These are phyloP conservation scores for Epizoanthus rinbou DNA, from an alignment of 92 coral and sea anemone species.

Conservation along the genomic window DNA sequence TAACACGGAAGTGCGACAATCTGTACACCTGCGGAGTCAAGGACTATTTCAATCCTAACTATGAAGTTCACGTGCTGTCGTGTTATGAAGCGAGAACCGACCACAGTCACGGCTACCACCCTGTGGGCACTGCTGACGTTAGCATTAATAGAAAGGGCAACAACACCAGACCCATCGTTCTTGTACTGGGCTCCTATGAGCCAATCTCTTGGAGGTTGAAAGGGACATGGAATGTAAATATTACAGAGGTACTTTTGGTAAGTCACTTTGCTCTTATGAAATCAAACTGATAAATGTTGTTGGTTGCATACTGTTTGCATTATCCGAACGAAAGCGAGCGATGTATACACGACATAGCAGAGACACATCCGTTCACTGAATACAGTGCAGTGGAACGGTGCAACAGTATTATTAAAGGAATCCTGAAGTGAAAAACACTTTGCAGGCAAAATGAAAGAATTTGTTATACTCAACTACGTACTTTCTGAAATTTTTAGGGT, in stretches of 20 bases:
- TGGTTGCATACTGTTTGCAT: too few species aligned
- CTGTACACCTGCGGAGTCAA: not conserved
- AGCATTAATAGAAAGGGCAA: not conserved
- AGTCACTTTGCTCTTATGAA: not conserved
- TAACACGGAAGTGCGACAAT: not conserved
- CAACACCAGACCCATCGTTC: not conserved
- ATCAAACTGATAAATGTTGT: too few species aligned
- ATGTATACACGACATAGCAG: too few species aligned
- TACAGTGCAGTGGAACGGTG: too few species aligned
- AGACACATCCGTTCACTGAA: too few species aligned
- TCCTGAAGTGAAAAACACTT: too few species aligned
- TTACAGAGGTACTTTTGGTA: not conserved
- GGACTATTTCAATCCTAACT: not conserved
- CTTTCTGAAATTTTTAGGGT: too few species aligned
- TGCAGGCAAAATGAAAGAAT: too few species aligned
- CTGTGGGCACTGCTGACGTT: not conserved
- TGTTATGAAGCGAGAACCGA: not conserved
- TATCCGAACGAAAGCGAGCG: too few species aligned
- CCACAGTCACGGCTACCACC: not conserved
- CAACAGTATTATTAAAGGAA: too few species aligned
- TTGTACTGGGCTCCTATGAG: not conserved
- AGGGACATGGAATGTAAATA: not conserved
- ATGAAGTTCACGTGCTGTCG: not conserved
- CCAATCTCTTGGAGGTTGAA: not conserved
- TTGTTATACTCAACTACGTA: too few species aligned